phyloP scores from a whole-genome alignment of 2,797 vertebrate genomes.

The Chaetophractus vellerosus region DNA sequence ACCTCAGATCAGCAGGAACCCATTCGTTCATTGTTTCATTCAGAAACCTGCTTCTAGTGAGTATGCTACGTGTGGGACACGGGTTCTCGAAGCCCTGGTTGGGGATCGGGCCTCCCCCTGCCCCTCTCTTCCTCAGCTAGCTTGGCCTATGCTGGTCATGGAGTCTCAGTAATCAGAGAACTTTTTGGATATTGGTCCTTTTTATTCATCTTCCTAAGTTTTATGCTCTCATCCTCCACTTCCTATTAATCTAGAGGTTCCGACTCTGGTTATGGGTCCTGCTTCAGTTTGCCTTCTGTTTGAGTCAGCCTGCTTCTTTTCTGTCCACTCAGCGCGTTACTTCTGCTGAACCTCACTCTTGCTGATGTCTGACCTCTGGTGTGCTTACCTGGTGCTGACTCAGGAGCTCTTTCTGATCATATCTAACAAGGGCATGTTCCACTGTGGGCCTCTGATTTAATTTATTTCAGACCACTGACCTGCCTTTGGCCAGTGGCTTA shows the following conservation, averaged over 20 bases:
- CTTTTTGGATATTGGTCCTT: not conserved
- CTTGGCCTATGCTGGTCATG: not conserved
- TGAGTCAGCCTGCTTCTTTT: not conserved
- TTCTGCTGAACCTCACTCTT: not conserved
- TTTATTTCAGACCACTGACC: conserved; percentile 24
- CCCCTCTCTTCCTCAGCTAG: not conserved
- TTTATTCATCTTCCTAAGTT: not conserved
- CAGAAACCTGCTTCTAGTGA: not conserved
- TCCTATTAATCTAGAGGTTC: not conserved
- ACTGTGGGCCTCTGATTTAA: not conserved
- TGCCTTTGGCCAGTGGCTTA: not conserved
- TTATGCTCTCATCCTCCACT: not conserved
- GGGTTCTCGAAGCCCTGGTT: not conserved
- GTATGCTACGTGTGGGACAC: rapidly evolving
- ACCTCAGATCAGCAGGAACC: not conserved
- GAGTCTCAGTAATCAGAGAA: not conserved
- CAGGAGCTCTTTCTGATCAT: not conserved
- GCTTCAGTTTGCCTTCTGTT: not conserved
- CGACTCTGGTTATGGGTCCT: not conserved
- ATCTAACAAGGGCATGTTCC: not conserved
- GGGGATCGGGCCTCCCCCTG: not conserved
- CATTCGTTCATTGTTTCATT: not conserved
- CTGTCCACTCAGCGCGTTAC: not conserved
- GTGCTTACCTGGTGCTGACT: not conserved
- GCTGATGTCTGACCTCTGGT: not conserved